These are phyloP conservation scores for Bos taurus DNA, from an alignment of 2,113 vertebrate species.

Conservation along the genomic window ARS-UCD2.0 NC_037335.1:85727501-85728000, in stretches of 20 bases:
- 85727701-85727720: neutral
- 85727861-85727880: neutral
- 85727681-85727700: neutral
- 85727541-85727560: neutral
- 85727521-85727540: neutral
- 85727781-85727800: neutral
- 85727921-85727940: neutral
- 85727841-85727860: neutral
- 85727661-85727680: neutral
- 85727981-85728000: neutral
- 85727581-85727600: neutral
- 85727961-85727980: neutral
- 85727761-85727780: neutral
- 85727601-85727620: neutral
- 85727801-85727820: neutral
- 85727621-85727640: neutral
- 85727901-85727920: neutral
- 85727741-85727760: neutral
- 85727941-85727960: neutral
- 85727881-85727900: neutral
- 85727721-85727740: neutral
- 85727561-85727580: neutral
- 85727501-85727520: neutral
- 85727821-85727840: neutral
- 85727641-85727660: neutral